Conservation (phyloP, 2,113 vertebrate genomes). For the Hoplias malabaricus region DNA sequence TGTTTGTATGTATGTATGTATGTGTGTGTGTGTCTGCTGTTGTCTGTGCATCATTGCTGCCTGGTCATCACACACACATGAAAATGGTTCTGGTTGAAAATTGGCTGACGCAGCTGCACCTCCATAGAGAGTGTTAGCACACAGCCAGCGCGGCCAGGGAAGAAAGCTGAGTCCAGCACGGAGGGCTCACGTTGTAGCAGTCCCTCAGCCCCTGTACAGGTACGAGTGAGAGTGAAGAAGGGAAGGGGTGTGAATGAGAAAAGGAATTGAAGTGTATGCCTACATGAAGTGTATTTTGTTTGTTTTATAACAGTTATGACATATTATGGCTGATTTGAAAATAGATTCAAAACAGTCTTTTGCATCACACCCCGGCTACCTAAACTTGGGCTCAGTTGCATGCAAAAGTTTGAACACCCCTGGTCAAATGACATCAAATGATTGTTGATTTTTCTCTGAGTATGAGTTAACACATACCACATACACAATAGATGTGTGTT, state of each 20-base stretch:
- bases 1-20: slow-evolving; percentile 44
- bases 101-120: slow-evolving; percentile 79
- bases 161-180: slow-evolving; percentile 84
- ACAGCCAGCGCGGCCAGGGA: slow-evolving; percentile 82
- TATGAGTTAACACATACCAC: too few species aligned
- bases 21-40: slow-evolving; percentile 48
- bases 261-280: too few species aligned
- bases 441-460: too few species aligned
- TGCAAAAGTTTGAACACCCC: too few species aligned
- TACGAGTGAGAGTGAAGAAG: slow-evolving; percentile 63
- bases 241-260: background rate
- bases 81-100: slow-evolving; percentile 6
- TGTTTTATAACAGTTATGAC: too few species aligned
- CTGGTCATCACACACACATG: slow-evolving; percentile 20
- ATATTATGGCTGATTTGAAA: too few species aligned
- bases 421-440: too few species aligned
- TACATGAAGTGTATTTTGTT: too few species aligned
- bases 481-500: too few species aligned
- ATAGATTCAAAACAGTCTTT: too few species aligned
- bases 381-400: too few species aligned
- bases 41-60: slow-evolving; percentile 58
- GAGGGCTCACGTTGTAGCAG: slow-evolving; percentile 84
- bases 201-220: slow-evolving; percentile 86
- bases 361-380: too few species aligned
- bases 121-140: slow-evolving; percentile 86